Conservation (phyloP, 2,113 vertebrate genomes). For the Lipotes vexillifer region DNA sequence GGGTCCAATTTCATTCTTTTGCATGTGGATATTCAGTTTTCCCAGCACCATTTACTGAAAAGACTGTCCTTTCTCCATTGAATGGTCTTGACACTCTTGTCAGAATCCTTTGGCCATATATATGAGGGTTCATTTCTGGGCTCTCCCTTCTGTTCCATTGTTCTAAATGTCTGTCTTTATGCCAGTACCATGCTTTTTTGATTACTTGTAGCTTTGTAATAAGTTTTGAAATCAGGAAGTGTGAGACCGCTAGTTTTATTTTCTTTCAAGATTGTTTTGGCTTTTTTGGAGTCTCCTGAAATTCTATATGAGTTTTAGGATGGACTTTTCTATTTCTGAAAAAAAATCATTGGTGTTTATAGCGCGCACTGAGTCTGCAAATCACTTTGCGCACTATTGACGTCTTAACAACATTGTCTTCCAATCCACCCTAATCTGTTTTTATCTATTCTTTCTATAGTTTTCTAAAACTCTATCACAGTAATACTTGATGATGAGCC, state of each 20-base stretch:
- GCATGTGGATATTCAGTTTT: neutral
- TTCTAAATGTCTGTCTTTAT: neutral
- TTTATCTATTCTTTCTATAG: neutral
- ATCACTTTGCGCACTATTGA: neutral
- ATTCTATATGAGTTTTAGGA: neutral
- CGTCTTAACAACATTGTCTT: neutral
- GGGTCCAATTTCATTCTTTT: neutral
- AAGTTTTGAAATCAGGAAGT: slow-evolving; percentile 10
- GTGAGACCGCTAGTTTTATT: neutral
- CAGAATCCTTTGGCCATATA: neutral
- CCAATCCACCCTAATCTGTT: neutral
- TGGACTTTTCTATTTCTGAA: slow-evolving; percentile 24
- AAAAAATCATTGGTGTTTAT: neutral
- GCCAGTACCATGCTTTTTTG: neutral
- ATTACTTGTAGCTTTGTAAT: slow-evolving; percentile 12
- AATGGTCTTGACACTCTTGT: neutral
- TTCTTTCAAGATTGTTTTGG: slow-evolving; percentile 12
- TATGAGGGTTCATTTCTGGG: neutral
- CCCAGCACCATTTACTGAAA: neutral
- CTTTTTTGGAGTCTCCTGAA: neutral
- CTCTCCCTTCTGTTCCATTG: neutral
- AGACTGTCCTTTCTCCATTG: neutral
- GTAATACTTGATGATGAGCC: neutral
- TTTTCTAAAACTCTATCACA: slow-evolving; percentile 28
- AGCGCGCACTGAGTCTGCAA: neutral